Percentiles rank a stretch among this genome's conserved stretches.
Evolutionary conservation across 2,113 vertebrate genomes (phyloP).

Genomic region (Solea solea): DNA sequence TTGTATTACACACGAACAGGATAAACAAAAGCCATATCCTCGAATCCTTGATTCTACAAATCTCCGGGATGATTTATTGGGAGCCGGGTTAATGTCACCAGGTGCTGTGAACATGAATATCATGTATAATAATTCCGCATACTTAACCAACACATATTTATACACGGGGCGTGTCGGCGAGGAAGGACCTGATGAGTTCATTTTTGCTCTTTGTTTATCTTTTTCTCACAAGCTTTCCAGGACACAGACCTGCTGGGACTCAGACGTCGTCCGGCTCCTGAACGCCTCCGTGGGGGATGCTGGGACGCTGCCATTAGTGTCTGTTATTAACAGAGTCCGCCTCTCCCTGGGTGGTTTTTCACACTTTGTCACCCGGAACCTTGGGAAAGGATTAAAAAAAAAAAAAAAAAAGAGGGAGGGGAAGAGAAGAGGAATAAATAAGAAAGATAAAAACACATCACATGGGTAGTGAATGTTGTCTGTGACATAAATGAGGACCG

Average conservation of each 20-base stretch:
- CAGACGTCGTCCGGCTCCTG: slow-evolving; percentile 64
- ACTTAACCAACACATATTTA: not conserved
- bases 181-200: not conserved
- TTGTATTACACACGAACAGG: too few species aligned
- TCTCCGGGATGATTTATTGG: not conserved
- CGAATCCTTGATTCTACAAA: not conserved
- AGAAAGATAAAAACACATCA: too few species aligned
- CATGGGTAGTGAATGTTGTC: too few species aligned
- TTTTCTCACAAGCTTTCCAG: not conserved
- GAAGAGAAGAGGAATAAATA: not conserved
- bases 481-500: not conserved
- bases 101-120: not conserved
- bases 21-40: too few species aligned
- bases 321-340: slow-evolving; percentile 80
- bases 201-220: too few species aligned
- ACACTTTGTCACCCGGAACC: slow-evolving; percentile 95
- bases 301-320: slow-evolving; percentile 82
- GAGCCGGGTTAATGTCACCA: not conserved
- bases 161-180: not conserved
- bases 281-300: slow-evolving; percentile 69
- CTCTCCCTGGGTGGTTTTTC: slow-evolving; percentile 86
- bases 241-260: slow-evolving; percentile 79
- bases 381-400: slow-evolving; percentile 44
- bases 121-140: not conserved
- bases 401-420: not conserved